Evolutionary conservation across 2,797 vertebrate species (phyloP).

Genomic region (Nyctalus aviator): DNA sequence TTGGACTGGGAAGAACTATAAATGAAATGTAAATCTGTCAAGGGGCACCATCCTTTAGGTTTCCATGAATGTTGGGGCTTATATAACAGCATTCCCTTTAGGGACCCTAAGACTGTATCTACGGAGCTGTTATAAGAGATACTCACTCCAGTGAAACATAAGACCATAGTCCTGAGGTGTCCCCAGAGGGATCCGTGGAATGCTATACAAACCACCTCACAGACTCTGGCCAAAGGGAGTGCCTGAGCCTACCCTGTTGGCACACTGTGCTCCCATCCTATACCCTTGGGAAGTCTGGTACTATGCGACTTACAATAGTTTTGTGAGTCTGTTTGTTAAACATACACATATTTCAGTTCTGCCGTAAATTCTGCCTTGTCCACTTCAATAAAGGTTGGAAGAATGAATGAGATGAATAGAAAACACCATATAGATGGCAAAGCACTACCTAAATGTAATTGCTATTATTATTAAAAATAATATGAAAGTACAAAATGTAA

Average conservation of each 20-base stretch:
- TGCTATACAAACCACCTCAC: background rate
- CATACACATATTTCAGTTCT: background rate
- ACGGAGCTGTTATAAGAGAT: background rate
- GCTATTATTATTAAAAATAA: conserved; percentile 6
- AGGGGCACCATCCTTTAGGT: background rate
- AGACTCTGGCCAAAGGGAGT: conserved; percentile 24
- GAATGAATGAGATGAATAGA: background rate
- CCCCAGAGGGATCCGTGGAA: background rate
- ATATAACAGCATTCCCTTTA: background rate
- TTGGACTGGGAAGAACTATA: conserved; percentile 20
- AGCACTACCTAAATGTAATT: conserved; percentile 29
- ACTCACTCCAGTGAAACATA: background rate
- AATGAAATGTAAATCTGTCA: background rate
- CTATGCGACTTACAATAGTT: background rate
- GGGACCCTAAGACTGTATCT: background rate
- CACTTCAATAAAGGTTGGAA: conserved; percentile 23
- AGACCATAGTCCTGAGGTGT: background rate
- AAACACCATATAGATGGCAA: conserved; percentile 28
- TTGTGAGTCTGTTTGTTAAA: background rate
- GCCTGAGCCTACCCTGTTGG: background rate
- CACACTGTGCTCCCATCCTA: background rate
- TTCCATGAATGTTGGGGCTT: background rate
- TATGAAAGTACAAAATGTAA: background rate
- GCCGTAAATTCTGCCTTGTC: background rate
- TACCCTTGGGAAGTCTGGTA: background rate